These are phyloP conservation scores for Carcinoscorpius rotundicauda DNA, from an alignment of 1,140 invertebrate species.

Conservation along the genomic window DNA sequence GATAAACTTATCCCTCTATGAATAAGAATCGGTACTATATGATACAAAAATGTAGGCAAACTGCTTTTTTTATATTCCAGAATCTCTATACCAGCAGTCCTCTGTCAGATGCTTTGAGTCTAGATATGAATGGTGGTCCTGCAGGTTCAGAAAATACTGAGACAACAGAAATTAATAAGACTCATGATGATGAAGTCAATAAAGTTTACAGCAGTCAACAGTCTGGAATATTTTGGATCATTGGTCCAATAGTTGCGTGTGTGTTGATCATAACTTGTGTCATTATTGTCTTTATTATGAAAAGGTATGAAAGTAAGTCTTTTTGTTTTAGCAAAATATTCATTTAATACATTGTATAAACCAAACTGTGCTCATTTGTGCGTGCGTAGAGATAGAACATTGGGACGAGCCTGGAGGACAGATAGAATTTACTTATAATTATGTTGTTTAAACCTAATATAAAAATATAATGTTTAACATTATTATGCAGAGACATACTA, in stretches of 20 bases:
- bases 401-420: no score
- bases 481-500: no score
- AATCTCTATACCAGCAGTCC: slow-evolving; percentile 90
- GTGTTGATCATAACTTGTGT: slow-evolving; percentile 12
- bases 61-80: slow-evolving; percentile 29
- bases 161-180: not conserved
- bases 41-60: no score
- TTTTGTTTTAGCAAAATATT: not conserved
- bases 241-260: slow-evolving; percentile 14
- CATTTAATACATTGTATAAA: no score
- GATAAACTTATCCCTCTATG: no score
- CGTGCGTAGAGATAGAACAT: no score
- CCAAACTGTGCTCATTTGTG: no score
- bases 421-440: no score
- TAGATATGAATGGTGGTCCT: slow-evolving; percentile 42
- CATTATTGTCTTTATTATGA: slow-evolving; percentile 12
- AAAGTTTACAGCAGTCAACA: slow-evolving; percentile 2
- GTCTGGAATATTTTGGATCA: slow-evolving; percentile 15
- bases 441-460: no score
- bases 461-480: no score
- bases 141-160: slow-evolving; percentile 7
- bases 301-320: slow-evolving; percentile 7
- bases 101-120: slow-evolving; percentile 76
- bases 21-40: no score
- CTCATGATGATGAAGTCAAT: not conserved